Base-by-base conservation (phyloP, 2,797 vertebrate genomes). In the Falco cherrug region DNA sequence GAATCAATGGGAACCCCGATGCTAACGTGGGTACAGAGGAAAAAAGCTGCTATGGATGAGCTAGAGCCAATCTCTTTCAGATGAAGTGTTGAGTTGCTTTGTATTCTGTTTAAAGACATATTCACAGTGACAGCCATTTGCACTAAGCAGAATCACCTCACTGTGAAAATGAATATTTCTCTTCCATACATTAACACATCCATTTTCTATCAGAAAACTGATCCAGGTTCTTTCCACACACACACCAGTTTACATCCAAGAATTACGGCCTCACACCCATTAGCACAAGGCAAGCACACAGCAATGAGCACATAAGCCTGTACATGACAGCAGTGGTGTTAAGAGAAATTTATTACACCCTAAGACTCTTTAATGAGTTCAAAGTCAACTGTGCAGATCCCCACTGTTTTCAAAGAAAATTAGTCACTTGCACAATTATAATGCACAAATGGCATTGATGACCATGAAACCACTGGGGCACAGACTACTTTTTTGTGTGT, bases 171-270 rank as follows among this genome's bases (percentile, higher is more conserved):
- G 53, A 61, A 60, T 5, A 7, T 24, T 84, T 39, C 26, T 45
- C 47, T 29, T 56, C 11, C 31, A 35, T 8, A 7, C 1, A 14
- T 14, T 64, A 53, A 61, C 9, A 4, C n/a, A 67, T 13, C 12
- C 5, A 1, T 43, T 56, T 35, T 19, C 75, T 16, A 11, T 9
- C 60, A 18, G 33, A 14, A 41, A 69, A 6, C 28, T 3, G 16
- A 28, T 13, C 11, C n/a, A 57, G n/a, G 31, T n/a, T 78, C 50
- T 48, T 57, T 10, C 17, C 31, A n/a, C 41, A 54, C 53, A 47
- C 21, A 8, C 19, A 1, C 6, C 61, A 21, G 33, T 14, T 22
- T 35, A n/a, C 2, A 1, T 22, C n/a, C 8, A 26, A 29, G n/a
- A 31, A 14, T 56, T 51, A 16, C 48, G 63, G 26, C n/a, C 60